Conservation (phyloP, 1,140 invertebrate genomes). For the Bombus polaris region DNA sequence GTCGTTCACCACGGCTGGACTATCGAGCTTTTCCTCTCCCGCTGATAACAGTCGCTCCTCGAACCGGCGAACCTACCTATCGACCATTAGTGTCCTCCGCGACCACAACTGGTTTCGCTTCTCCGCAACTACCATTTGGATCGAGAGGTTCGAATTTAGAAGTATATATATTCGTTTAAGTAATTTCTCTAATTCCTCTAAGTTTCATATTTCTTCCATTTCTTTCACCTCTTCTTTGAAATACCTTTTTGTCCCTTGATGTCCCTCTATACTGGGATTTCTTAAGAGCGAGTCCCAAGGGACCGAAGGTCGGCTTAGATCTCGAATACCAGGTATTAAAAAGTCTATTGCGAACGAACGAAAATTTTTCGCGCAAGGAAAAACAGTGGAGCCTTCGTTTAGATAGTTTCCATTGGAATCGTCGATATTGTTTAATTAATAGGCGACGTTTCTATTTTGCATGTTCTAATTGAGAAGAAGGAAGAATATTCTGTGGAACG, state of each 20-base stretch:
- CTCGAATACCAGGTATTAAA: background rate
- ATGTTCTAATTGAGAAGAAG: background rate
- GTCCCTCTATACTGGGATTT: background rate
- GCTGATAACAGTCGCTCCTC: constrained; percentile 38
- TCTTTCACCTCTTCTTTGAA: background rate
- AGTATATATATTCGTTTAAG: no score
- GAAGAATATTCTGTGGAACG: background rate
- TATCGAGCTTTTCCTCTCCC: constrained; percentile 26
- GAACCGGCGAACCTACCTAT: background rate
- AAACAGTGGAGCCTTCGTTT: no score
- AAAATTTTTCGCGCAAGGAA: background rate
- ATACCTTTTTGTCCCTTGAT: background rate
- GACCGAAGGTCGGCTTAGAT: background rate
- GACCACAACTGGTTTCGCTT: constrained; percentile 1
- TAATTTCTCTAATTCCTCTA: no score
- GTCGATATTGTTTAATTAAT: background rate
- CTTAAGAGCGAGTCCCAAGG: background rate
- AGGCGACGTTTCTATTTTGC: constrained; percentile 1
- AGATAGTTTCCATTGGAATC: background rate
- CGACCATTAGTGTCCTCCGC: constrained; percentile 18
- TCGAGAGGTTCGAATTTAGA: constrained; percentile 41
- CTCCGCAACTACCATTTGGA: constrained; percentile 9
- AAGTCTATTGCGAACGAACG: background rate
- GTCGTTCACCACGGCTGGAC: constrained; percentile 50
- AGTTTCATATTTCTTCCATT: background rate